Evolutionary conservation across 2,113 vertebrate species (phyloP).

Genomic region (Myrmophylax atrothorax): DNA sequence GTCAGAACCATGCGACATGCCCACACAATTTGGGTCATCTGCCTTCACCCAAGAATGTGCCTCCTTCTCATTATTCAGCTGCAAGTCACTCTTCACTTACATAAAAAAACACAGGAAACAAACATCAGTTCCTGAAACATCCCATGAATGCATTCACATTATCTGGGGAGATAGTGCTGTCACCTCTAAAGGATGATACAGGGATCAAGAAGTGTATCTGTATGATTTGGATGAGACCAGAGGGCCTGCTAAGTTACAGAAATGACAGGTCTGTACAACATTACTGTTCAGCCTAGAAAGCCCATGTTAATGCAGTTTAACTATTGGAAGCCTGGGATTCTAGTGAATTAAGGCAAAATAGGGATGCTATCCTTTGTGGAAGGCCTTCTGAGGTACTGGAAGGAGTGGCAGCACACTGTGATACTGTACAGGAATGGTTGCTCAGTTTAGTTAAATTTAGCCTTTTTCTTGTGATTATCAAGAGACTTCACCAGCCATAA

Average conservation of each 20-base stretch:
- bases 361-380: neutral
- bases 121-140: neutral
- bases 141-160: neutral
- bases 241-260: neutral
- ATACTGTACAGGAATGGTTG: neutral
- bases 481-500: constrained; percentile 29
- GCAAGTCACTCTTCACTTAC: neutral
- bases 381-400: neutral
- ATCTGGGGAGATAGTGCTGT: neutral
- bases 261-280: neutral
- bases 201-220: neutral
- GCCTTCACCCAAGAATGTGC: fast-evolving
- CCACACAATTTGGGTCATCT: neutral
- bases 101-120: neutral
- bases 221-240: neutral
- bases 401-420: neutral
- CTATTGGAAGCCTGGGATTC: neutral
- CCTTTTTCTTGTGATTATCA: constrained; percentile 5
- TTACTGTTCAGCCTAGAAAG: neutral
- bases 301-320: neutral
- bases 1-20: fast-evolving
- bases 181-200: neutral
- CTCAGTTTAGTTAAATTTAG: constrained; percentile 20
- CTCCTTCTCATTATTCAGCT: neutral
- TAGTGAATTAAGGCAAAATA: neutral